These are phyloP conservation scores for Sebastolobus alascanus DNA, from an alignment of 2,797 vertebrate species.

Conservation along the genomic window DNA sequence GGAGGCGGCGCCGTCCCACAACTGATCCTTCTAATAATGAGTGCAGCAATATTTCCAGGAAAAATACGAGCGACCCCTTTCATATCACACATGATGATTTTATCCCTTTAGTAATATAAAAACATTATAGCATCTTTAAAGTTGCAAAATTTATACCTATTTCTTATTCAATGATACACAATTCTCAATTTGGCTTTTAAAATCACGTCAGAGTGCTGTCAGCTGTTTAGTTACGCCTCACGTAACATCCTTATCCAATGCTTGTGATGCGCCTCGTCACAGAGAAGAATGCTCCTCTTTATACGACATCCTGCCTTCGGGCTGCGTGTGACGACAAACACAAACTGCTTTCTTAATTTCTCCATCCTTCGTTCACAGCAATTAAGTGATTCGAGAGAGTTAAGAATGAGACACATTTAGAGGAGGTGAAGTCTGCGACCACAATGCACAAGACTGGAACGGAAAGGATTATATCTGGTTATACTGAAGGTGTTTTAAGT, in stretches of 20 bases:
- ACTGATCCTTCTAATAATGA: not conserved
- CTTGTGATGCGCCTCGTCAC: slow-evolving; percentile 37
- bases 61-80: no score
- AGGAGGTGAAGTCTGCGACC: no score
- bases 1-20: not conserved
- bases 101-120: not conserved
- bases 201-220: no score
- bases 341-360: slow-evolving; percentile 49
- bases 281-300: slow-evolving; percentile 44
- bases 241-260: slow-evolving; percentile 54
- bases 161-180: no score
- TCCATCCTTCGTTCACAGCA: slow-evolving; percentile 36
- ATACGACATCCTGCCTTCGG: slow-evolving; percentile 30
- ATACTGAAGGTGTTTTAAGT: not conserved
- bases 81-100: not conserved
- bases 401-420: not conserved
- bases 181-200: no score
- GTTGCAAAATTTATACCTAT: not conserved
- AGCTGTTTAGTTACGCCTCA: not conserved
- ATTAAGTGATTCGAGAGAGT: not conserved
- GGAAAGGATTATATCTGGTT: not conserved
- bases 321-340: slow-evolving; percentile 23
- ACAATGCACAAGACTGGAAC: no score
- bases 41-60: not conserved
- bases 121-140: not conserved